These are phyloP conservation scores for Dromius quadrimaculatus DNA, from an alignment of 2,888 invertebrate genomes.

Conservation along the genomic window DNA sequence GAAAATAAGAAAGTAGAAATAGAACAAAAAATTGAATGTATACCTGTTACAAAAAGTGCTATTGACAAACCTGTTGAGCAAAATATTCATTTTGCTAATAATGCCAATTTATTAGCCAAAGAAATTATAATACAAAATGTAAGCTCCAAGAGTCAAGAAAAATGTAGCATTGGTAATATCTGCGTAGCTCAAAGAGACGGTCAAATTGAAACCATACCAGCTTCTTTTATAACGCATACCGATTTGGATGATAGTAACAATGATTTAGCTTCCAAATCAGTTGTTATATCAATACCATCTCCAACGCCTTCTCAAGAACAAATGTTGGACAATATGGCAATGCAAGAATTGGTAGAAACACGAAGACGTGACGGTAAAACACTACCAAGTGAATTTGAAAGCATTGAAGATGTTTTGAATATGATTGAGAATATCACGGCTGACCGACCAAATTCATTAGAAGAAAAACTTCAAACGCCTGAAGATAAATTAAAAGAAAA, in stretches of 20 bases:
- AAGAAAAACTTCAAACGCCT: slow-evolving; percentile 58
- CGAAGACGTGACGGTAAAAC: slow-evolving; percentile 70
- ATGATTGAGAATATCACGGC: slow-evolving; percentile 75
- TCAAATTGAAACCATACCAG: slow-evolving; percentile 68
- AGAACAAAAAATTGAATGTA: slow-evolving; percentile 57
- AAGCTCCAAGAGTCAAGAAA: slow-evolving; percentile 58
- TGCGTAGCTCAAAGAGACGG: slow-evolving; percentile 50
- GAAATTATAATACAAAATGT: slow-evolving; percentile 57
- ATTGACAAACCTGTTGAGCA: slow-evolving; percentile 38
- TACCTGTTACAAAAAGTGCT: slow-evolving; percentile 56
- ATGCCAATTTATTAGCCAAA: slow-evolving; percentile 42
- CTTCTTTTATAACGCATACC: slow-evolving; percentile 71
- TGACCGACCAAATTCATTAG: slow-evolving; percentile 60
- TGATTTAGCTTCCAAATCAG: slow-evolving; percentile 73
- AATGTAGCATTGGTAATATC: slow-evolving; percentile 50
- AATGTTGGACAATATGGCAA: slow-evolving; percentile 73
- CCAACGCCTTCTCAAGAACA: slow-evolving; percentile 76
- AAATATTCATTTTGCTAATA: slow-evolving; percentile 39
- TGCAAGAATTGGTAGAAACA: slow-evolving; percentile 70
- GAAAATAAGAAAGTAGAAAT: slow-evolving; percentile 62
- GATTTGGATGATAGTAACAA: slow-evolving; percentile 72
- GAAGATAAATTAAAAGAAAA: slow-evolving; percentile 54
- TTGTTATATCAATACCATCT: slow-evolving; percentile 76
- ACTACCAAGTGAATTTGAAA: slow-evolving; percentile 71
- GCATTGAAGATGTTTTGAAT: slow-evolving; percentile 77